Percentiles rank a stretch among this genome's conserved stretches.
These are phyloP conservation scores for Rhamphomyia laevipes DNA, from an alignment of 2,888 invertebrate genomes.

Conservation along the genomic window DNA sequence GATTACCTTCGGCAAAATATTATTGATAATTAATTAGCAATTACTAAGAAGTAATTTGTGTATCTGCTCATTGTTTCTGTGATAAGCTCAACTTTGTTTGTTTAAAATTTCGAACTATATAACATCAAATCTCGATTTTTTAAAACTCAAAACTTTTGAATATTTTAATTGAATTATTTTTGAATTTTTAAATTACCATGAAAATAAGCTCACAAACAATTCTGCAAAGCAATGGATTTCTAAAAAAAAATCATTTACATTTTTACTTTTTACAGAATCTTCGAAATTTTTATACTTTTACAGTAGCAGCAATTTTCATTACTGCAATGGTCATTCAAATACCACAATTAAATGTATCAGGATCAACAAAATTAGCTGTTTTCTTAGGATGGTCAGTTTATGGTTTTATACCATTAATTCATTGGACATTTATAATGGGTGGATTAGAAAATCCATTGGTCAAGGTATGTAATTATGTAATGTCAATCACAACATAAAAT, in stretches of 20 bases:
- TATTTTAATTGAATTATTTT: too few relatives aligned
- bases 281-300: constrained; percentile 68
- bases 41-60: too few relatives aligned
- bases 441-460: constrained; percentile 80
- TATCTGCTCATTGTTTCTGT: too few relatives aligned
- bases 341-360: constrained; percentile 56
- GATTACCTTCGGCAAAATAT: too few relatives aligned
- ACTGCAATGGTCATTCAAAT: constrained; percentile 71
- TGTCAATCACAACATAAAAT: neutral
- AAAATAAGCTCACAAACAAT: too few relatives aligned
- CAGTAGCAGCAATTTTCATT: constrained; percentile 69
- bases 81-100: too few relatives aligned
- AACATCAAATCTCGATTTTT: too few relatives aligned
- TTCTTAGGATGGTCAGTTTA: constrained; percentile 81
- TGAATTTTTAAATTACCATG: too few relatives aligned
- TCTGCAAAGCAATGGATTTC: too few relatives aligned
- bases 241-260: neutral
- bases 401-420: constrained; percentile 80
- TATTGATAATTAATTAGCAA: too few relatives aligned
- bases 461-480: constrained; percentile 43
- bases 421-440: constrained; percentile 84
- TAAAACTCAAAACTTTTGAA: too few relatives aligned
- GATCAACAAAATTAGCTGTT: constrained; percentile 61
- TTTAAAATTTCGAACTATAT: too few relatives aligned
- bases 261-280: constrained; percentile 48